Evolutionary conservation across 2,113 vertebrate genomes (phyloP), one percentile per base, ranked within the genome.

Genomic region (Notarius lentiginosus): DNA sequence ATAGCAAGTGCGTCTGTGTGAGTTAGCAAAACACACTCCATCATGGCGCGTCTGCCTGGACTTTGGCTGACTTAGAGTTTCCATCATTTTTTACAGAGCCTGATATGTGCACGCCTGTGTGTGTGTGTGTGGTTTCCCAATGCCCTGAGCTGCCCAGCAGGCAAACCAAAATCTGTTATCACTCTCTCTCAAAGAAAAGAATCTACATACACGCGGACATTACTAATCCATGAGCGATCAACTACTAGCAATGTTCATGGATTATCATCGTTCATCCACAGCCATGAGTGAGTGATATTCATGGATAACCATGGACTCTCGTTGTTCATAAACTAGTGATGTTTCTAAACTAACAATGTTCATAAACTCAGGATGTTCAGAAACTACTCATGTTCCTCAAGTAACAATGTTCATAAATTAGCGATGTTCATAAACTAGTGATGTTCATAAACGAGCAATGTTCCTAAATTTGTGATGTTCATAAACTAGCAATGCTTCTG

Each of bases 41-140:
- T 90, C 88, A 87, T 11, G n/a, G 47, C 22, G 34, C 65, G 84
- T 83, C 87, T 86, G 76, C 55, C 70, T 89, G 82, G n/a, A 89
- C 88, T 88, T 87, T 86, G 84, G 87, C 86, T 89, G 79, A 90
- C 86, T 86, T 73, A 58, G 51, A 30, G 84, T 53, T 82, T 51
- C 68, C 81, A 84, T 79, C 11, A 6, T 10, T 60, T 68, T 41
- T 72, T 72, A 79, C 27, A 20, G 53, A 79, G 53, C 17, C 58
- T 82, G 60, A 41, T 81, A 10, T 60, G 56, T 81, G 79, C 63
- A 58, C 63, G 77, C 34, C 24, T 83, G 81, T 51, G 80, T 51
- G 55, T 61, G 56, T 81, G 55, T 83, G 82, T 83, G 79, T 82
- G 82, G 63, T 83, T 83, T 83, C 8, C 34, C 24, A 66, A n/a